Evolutionary conservation across 1,140 invertebrate species (phyloP).

Genomic region (Zaprionus tsacasi): DNA sequence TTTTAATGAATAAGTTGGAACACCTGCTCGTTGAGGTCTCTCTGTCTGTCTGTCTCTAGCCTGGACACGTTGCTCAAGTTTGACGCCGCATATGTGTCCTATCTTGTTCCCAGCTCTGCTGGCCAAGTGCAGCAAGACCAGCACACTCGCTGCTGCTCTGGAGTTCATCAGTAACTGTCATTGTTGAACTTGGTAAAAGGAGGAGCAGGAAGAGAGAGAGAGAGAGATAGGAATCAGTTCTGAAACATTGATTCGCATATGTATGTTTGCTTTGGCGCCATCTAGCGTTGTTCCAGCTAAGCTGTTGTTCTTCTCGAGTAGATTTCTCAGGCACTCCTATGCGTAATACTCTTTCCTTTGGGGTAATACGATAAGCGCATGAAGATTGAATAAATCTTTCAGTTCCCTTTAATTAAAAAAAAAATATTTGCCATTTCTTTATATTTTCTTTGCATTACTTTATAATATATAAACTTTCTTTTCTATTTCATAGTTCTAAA

Average conservation of each 20-base stretch:
- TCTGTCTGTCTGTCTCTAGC: conserved; percentile 39
- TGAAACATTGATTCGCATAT: neutral
- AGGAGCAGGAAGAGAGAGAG: neutral
- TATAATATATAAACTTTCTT: too few relatives aligned
- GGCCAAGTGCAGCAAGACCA: conserved; percentile 2
- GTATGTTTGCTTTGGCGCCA: neutral
- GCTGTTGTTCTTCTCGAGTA: neutral
- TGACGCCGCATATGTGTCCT: conserved; percentile 65
- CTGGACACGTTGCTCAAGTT: conserved; percentile 61
- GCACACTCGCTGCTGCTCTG: neutral
- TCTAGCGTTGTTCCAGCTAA: neutral
- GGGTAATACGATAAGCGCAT: neutral
- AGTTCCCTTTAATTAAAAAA: too few relatives aligned
- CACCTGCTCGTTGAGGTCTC: conserved; percentile 61
- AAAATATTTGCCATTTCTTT: too few relatives aligned
- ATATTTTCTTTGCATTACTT: too few relatives aligned
- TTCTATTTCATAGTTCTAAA: too few relatives aligned
- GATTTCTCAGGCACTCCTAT: neutral
- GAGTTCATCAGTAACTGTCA: conserved; percentile 6
- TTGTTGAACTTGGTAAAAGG: neutral
- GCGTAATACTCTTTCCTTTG: neutral
- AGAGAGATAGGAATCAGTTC: neutral
- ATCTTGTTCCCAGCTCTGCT: conserved; percentile 43
- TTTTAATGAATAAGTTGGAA: conserved; percentile 81
- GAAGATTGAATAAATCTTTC: too few relatives aligned